Base-by-base conservation (phyloP, 2,888 invertebrate genomes). In the Onchidella celtica region DNA sequence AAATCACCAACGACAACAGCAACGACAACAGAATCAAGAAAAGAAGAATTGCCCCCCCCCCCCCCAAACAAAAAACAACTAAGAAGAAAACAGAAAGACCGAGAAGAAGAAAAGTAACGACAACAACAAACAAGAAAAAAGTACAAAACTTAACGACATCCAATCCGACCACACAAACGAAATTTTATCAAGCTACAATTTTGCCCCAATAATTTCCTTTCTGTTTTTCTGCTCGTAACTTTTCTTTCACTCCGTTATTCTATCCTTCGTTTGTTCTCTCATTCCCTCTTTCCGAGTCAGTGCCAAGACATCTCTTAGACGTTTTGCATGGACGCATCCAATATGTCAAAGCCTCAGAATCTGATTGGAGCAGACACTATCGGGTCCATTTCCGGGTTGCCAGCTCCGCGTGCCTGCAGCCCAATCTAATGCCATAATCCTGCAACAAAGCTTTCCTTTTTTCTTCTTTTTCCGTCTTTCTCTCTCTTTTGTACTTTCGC, bases 321-420 rank as follows among this genome's bases (percentile, higher is more conserved):
- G 77, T 29, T 68, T 68, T 68, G 77, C 77, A 34, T 68, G 77
- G 77, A 34, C 65, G 77, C 77, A 66, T 66, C 32, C 77, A 77
- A 77, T 77, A 77, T 77, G 77, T 77, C 77, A 77, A 55, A 68
- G 34, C 66, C 66, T 0, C 1, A 32, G 55, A 63, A 55, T 63
- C 55, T 68, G 77, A 77, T 77, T 77, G 65, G 68, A 66, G 36
- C 27, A 77, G 77, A 68, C 77, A 77, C 66, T 57, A 68, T 77
- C 55, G 68, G 77, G 38, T 77, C 77, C 77, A 77, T 77, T 77
- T 77, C 77, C 77, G 66, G 77, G 36, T 11, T 57, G 24, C 47
- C 68, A 24, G 68, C 36, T 47, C 68, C 61, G 34, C 77, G 65
- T 57, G 68, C 57, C 36, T 32, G 29, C 77, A 14, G 57, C 77